Conservation (phyloP, 2,113 vertebrate species). For the Columba livia region DNA sequence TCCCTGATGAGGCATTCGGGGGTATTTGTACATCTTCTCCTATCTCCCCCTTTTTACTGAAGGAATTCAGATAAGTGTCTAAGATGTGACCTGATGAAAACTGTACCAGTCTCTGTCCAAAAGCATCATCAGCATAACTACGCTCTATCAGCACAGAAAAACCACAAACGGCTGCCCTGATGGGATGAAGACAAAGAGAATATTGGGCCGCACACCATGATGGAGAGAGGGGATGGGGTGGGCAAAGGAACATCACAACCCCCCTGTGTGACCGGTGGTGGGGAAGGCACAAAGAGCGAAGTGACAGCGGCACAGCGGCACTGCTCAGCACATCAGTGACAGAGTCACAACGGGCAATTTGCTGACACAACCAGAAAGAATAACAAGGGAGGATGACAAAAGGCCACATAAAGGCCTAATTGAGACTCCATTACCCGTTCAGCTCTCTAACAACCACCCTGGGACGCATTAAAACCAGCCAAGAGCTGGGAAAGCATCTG, state of each 20-base stretch:
- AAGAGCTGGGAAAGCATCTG: background rate
- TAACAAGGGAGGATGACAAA: background rate
- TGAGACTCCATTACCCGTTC: background rate
- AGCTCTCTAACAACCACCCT: accelerated
- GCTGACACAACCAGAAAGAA: background rate
- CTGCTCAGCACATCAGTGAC: accelerated
- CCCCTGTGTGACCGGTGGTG: accelerated
- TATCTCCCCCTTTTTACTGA: background rate
- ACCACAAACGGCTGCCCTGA: background rate
- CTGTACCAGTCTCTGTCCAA: background rate
- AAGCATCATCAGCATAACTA: background rate
- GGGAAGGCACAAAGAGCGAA: accelerated
- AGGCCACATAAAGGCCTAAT: background rate
- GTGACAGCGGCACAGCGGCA: background rate
- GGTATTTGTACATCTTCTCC: background rate
- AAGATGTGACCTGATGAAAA: background rate
- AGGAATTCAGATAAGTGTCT: background rate
- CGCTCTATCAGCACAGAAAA: background rate
- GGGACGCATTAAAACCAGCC: background rate
- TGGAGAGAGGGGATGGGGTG: background rate
- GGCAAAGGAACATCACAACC: background rate
- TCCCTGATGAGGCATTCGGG: background rate
- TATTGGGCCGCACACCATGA: accelerated
- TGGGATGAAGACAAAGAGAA: background rate
- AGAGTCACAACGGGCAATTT: background rate